Evolutionary conservation across 2,888 invertebrate species (phyloP).

Genomic region (Sinopyrophorus schimmeli): DNA sequence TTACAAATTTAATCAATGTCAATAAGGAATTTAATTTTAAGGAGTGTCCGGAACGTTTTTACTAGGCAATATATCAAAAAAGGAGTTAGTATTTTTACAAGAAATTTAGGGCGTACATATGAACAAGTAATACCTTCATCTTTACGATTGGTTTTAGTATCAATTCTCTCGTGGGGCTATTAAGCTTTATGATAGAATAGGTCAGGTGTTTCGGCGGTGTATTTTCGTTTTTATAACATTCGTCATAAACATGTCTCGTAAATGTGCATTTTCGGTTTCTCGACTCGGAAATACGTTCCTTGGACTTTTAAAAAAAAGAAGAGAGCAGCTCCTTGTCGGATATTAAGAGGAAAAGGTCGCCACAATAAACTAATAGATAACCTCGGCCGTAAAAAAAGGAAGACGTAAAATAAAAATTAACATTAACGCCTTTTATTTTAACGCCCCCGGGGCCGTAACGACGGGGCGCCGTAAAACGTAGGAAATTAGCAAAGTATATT

Average conservation of each 20-base stretch:
- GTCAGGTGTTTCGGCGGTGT: conserved; percentile 44
- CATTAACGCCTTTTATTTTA: conserved; percentile 17
- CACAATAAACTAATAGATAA: conserved; percentile 17
- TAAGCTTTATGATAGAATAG: conserved; percentile 50
- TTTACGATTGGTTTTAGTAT: conserved; percentile 51
- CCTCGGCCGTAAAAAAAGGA: conserved; percentile 7
- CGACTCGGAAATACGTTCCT: conserved; percentile 12
- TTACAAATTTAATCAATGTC: no score
- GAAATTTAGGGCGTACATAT: conserved; percentile 23
- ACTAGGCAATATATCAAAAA: no score
- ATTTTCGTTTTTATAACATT: conserved; percentile 46
- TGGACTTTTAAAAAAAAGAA: conserved; percentile 7
- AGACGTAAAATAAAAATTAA: conserved; percentile 14
- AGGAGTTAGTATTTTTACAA: not conserved
- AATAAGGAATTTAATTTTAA: no score
- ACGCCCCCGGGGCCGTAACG: conserved; percentile 22
- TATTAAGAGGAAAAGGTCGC: no score
- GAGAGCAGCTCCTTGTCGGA: no score
- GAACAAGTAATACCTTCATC: conserved; percentile 44
- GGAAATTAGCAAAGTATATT: conserved; percentile 27
- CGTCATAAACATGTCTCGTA: conserved; percentile 47
- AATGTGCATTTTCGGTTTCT: conserved; percentile 33
- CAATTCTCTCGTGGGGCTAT: conserved; percentile 50
- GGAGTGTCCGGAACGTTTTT: no score
- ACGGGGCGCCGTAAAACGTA: conserved; percentile 17